Percentiles rank a stretch among this genome's conserved stretches.
Conservation (phyloP, 2,797 vertebrate species). For the Sebastes melanostomus region DNA sequence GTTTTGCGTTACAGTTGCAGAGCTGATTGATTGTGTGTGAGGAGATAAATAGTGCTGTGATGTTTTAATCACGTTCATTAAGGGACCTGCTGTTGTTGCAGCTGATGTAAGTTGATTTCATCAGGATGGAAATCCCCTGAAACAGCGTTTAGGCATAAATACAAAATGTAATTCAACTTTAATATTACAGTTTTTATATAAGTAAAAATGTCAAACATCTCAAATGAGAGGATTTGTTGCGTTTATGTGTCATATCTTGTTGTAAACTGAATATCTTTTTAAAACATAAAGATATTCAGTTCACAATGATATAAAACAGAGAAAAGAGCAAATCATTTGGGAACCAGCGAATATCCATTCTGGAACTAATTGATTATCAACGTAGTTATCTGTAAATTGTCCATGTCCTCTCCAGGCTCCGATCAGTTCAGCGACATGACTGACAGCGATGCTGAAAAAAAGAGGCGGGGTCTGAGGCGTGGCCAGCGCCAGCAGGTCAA, state of each 20-base stretch:
- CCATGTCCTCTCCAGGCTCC: conserved; percentile 79
- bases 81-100: neutral
- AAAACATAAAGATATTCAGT: too few species aligned
- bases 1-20: neutral
- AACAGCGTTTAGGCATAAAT: neutral
- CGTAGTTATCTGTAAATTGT: neutral
- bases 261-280: neutral
- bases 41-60: neutral
- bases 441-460: conserved; percentile 88
- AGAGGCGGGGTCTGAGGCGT: conserved; percentile 89
- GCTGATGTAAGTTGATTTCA: neutral
- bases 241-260: neutral
- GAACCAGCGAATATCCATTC: neutral
- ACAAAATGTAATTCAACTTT: neutral
- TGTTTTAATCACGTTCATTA: neutral
- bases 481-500: conserved; percentile 94
- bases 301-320: too few species aligned
- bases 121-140: neutral
- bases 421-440: conserved; percentile 91
- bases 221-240: neutral
- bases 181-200: neutral
- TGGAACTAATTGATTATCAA: neutral
- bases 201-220: neutral
- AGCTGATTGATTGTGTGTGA: neutral
- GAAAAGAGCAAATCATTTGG: neutral